These are phyloP conservation scores for Aelia acuminata DNA, from an alignment of 2,888 invertebrate species.

Conservation along the genomic window DNA sequence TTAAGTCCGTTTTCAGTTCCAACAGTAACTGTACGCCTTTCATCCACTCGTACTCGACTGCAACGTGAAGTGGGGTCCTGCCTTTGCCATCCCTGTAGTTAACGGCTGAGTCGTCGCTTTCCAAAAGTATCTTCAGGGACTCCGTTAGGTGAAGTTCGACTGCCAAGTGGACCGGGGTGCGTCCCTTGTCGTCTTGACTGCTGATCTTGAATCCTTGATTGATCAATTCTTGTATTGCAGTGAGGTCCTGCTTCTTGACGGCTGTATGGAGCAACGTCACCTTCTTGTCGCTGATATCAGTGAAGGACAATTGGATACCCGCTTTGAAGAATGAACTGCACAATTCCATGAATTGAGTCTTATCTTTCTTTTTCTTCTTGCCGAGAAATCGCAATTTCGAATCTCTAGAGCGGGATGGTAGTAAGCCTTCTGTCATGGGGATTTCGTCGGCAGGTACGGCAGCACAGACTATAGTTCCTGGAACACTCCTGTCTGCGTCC, in stretches of 20 bases:
- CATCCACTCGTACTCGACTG: constrained; percentile 73
- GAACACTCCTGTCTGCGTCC: constrained; percentile 40
- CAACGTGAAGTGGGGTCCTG: constrained; percentile 72
- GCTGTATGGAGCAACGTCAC: constrained; percentile 72
- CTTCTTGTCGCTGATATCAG: constrained; percentile 17
- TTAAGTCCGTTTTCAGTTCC: constrained; percentile 72
- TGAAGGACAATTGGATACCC: neutral
- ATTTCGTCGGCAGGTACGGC: neutral
- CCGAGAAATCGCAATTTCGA: constrained; percentile 71
- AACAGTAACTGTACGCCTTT: constrained; percentile 73
- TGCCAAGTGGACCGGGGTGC: constrained; percentile 73
- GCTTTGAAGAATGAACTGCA: constrained; percentile 11
- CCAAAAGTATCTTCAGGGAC: neutral
- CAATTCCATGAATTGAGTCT: neutral
- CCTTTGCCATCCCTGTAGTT: constrained; percentile 71
- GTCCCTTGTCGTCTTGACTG: constrained; percentile 70
- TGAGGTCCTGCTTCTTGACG: constrained; percentile 71
- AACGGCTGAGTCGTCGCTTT: constrained; percentile 52
- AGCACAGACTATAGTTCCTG: constrained; percentile 35
- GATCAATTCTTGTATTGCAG: constrained; percentile 66
- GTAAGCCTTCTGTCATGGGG: constrained; percentile 67
- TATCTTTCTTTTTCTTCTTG: constrained; percentile 71
- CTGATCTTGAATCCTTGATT: constrained; percentile 59
- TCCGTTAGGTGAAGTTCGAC: constrained; percentile 67
- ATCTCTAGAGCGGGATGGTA: too few species aligned